Evolutionary conservation across 2,113 vertebrate species (phyloP), one percentile per base, ranked within the genome.

Genomic region (Hydropotes inermis): DNA sequence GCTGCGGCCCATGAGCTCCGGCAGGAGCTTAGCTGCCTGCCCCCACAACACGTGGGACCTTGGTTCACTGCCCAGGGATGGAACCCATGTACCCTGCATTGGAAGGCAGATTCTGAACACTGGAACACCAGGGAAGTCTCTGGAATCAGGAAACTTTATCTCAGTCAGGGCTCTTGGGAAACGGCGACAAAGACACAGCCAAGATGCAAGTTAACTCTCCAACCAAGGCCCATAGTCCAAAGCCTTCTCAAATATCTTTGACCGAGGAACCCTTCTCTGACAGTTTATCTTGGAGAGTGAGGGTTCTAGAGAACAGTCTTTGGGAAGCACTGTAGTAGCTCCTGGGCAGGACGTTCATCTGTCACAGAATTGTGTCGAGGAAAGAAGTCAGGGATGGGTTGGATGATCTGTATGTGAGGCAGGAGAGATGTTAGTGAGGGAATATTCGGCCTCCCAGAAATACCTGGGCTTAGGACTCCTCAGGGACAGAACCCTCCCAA

Each of bases 321-420:
- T 85, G 54, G 16, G 87, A 91, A 96, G 39, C 25, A 21, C 19
- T 17, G 1, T 27, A 84, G 57, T 88, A 11, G 30, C 6, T 11
- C 7, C 25, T 36, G 4, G 36, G 36, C 50, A 11, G 2, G 50
- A 43, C 0, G 1, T 17, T 47, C 33, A 33, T 12, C 47, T 36
- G 23, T 36, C 13, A 1, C 36, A 52, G 47, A 81, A 43, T 17
- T 39, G 36, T 64, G 9, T 7, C 23, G 50, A 83, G 30, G 30
- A 23, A 54, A 45, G 21, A 76, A 60, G 43, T 47, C 43, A 54
- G 76, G 91, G 28, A 25, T 43, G 6, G 2, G 15, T 39, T 19
- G 9, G 17, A 39, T 27, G 70, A 64, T 27, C 3, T 1, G 5
- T n/a, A 16, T 13, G 12, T 25, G 12, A 58, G 54, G 55, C 17